Percentiles rank a stretch among this genome's conserved stretches.
These are phyloP conservation scores for Dendrolimus houi DNA, from an alignment of 2,888 invertebrate species.

Conservation along the genomic window DNA sequence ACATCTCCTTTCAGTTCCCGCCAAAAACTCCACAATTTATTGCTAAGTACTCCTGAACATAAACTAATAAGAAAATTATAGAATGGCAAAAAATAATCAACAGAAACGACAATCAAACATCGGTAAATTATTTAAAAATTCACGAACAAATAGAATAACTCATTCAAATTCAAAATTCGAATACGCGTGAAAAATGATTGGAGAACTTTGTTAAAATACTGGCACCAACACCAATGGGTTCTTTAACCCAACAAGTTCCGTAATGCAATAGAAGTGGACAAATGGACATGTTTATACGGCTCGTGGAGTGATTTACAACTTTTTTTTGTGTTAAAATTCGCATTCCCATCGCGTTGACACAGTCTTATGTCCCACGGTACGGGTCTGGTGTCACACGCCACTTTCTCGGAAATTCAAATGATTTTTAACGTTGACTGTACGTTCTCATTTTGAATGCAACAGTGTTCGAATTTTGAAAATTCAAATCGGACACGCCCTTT, in stretches of 20 bases:
- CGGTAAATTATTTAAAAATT: too few species aligned
- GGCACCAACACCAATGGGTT: slow-evolving; percentile 11
- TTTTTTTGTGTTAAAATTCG: slow-evolving; percentile 3
- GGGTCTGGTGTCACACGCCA: background rate
- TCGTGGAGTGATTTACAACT: slow-evolving; percentile 21
- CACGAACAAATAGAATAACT: too few species aligned
- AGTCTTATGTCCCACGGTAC: slow-evolving; percentile 1
- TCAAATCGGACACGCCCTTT: too few species aligned
- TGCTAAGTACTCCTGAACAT: too few species aligned
- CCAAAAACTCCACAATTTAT: too few species aligned
- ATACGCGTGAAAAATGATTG: background rate
- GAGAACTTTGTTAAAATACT: background rate
- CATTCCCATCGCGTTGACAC: slow-evolving; percentile 1
- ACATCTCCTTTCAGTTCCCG: too few species aligned
- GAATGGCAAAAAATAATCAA: too few species aligned
- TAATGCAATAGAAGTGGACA: slow-evolving; percentile 14
- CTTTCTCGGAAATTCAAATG: background rate
- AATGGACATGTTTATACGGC: slow-evolving; percentile 26
- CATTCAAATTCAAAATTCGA: background rate
- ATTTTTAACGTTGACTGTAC: background rate
- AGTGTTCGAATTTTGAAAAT: background rate
- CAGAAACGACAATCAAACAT: too few species aligned
- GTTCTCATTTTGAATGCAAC: background rate
- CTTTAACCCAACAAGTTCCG: slow-evolving; percentile 28
- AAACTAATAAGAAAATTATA: too few species aligned